These are phyloP conservation scores for Orycteropus afer DNA, from an alignment of 2,113 vertebrate species.

Conservation along the genomic window DNA sequence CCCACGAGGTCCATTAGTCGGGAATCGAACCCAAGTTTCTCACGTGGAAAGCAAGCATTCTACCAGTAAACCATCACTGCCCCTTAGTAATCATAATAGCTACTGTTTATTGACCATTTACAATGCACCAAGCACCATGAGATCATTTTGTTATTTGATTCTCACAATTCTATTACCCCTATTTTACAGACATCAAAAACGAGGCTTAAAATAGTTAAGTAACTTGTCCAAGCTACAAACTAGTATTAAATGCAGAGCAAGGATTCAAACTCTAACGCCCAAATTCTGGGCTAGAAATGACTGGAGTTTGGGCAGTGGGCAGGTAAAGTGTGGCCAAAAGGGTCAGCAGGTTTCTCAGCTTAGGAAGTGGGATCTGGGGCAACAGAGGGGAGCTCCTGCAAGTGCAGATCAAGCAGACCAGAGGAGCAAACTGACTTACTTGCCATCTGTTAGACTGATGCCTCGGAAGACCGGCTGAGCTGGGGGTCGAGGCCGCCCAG, in stretches of 20 bases:
- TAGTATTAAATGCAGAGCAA: background rate
- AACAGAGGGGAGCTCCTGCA: background rate
- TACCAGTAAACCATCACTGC: background rate
- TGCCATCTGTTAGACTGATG: constrained; percentile 93
- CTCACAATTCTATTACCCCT: background rate
- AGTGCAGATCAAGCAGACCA: background rate
- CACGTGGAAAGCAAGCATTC: background rate
- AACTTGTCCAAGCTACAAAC: background rate
- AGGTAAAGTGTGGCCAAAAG: background rate
- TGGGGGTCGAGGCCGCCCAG: constrained; percentile 89
- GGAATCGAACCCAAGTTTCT: background rate
- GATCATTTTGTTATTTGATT: background rate
- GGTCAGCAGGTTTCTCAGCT: background rate
- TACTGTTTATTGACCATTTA: background rate
- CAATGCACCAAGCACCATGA: background rate
- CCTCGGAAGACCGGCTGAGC: constrained; percentile 93
- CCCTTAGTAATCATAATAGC: background rate
- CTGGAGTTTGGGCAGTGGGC: background rate
- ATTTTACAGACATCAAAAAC: background rate
- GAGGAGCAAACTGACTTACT: constrained; percentile 89
- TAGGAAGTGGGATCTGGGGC: background rate
- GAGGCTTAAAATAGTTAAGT: background rate
- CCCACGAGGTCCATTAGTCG: background rate
- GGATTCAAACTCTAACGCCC: background rate
- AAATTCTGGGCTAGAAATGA: background rate